A percentile compares a stretch with the other conserved stretches of the same genome.
Conservation (phyloP, 2,113 vertebrate species). For the Hypanus sabinus region DNA sequence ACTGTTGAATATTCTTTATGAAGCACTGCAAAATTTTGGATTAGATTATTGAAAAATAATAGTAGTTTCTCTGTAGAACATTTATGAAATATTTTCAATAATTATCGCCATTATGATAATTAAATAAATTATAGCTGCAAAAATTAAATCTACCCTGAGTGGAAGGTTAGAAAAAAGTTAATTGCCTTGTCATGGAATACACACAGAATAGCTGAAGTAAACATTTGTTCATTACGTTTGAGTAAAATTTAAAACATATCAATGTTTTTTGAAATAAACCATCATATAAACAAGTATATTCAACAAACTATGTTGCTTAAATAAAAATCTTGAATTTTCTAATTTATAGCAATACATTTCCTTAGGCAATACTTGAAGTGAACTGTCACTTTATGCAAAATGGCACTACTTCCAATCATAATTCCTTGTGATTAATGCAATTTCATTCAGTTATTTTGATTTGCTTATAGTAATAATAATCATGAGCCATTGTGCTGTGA, state of each 20-base stretch:
- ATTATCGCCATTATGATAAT: background rate
- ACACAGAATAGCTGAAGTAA: background rate
- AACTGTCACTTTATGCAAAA: conserved; percentile 42
- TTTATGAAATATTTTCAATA: background rate
- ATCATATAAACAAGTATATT: background rate
- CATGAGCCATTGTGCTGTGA: conserved; percentile 97
- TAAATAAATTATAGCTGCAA: background rate
- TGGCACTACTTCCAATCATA: conserved; percentile 70
- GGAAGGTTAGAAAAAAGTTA: conserved; percentile 44
- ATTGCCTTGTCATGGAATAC: conserved; percentile 42
- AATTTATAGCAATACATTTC: conserved; percentile 21
- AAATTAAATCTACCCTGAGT: conserved; percentile 38
- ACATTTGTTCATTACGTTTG: background rate
- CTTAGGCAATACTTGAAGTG: background rate
- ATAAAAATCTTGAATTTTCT: background rate
- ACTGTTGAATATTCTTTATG: background rate
- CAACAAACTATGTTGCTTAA: background rate
- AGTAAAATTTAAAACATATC: background rate
- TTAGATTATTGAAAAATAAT: background rate
- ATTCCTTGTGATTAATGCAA: conserved; percentile 71
- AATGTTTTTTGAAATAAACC: background rate
- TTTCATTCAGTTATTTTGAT: conserved; percentile 79
- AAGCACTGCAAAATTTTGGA: background rate
- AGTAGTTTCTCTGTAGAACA: background rate
- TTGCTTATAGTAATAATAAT: conserved; percentile 87